Percentiles rank a stretch among this genome's conserved stretches.
These are phyloP conservation scores for Melanotaenia pygmaea DNA, from an alignment of 2,797 vertebrate species.

Conservation along the genomic window DNA sequence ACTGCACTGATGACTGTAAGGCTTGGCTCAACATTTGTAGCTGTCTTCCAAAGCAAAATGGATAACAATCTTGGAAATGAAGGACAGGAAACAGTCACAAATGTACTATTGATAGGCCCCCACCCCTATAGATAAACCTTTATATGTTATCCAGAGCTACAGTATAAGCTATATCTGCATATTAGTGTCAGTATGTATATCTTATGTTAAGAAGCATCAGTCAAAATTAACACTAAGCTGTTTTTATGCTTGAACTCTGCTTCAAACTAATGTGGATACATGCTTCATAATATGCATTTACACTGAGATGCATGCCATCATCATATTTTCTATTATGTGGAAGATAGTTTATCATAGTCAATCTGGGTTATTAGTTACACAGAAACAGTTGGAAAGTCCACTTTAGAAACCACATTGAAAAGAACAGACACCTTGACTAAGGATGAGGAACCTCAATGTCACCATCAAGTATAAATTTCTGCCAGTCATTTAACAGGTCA, in stretches of 20 bases:
- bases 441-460: too few species aligned
- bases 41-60: conserved; percentile 26
- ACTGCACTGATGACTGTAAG: conserved; percentile 6
- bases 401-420: not conserved
- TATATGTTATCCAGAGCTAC: not conserved
- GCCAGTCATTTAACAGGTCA: too few species aligned
- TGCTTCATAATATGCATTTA: not conserved
- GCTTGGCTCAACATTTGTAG: not conserved
- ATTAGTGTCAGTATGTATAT: not conserved
- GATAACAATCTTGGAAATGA: conserved; percentile 9
- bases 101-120: conserved; percentile 6
- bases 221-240: not conserved
- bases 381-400: not conserved
- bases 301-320: not conserved
- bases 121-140: too few species aligned
- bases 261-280: not conserved
- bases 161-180: not conserved
- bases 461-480: too few species aligned
- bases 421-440: not conserved
- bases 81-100: conserved; percentile 4
- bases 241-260: conserved; percentile 11
- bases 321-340: not conserved
- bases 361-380: too few species aligned
- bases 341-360: not conserved
- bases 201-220: too few species aligned